phyloP scores from a whole-genome alignment of 2,888 invertebrate genomes.

The Drosophila mayaguana region DNA sequence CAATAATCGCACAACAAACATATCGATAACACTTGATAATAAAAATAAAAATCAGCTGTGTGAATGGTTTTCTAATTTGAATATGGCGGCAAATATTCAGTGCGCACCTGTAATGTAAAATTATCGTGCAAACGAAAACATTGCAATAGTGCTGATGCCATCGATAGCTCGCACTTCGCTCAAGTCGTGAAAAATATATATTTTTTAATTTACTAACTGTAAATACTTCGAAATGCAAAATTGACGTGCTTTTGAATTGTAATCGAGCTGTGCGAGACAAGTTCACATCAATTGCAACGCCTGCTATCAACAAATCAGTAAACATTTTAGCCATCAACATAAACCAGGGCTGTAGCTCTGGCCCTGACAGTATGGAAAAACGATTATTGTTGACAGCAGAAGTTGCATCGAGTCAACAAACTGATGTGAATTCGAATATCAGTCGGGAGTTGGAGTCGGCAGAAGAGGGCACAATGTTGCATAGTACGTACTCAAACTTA shows the following conservation, averaged over 20 bases:
- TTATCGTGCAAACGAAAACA: not conserved
- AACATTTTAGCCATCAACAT: not conserved
- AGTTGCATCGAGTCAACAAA: not conserved
- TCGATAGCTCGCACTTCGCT: conserved; percentile 1
- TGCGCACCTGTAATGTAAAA: not conserved
- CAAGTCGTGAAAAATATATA: not conserved
- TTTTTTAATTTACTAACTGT: not conserved
- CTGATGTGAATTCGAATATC: conserved; percentile 2
- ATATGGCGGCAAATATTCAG: not conserved
- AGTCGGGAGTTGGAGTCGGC: conserved; percentile 1
- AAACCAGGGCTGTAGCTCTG: conserved; percentile 1
- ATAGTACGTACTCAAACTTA: conserved; percentile 9
- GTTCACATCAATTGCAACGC: not conserved
- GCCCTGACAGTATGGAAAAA: not conserved
- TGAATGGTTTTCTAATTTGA: not conserved
- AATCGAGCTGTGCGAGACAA: not conserved
- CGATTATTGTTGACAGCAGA: conserved; percentile 6
- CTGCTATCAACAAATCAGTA: not conserved
- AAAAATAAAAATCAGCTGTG: not conserved
- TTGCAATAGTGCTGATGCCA: not conserved
- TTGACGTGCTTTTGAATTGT: not conserved
- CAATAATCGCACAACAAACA: not conserved
- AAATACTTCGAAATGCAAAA: not conserved
- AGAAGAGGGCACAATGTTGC: conserved; percentile 1
- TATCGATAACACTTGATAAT: not conserved